Conservation (phyloP, 2,888 invertebrate species). For the Nephrotoma appendiculata region DNA sequence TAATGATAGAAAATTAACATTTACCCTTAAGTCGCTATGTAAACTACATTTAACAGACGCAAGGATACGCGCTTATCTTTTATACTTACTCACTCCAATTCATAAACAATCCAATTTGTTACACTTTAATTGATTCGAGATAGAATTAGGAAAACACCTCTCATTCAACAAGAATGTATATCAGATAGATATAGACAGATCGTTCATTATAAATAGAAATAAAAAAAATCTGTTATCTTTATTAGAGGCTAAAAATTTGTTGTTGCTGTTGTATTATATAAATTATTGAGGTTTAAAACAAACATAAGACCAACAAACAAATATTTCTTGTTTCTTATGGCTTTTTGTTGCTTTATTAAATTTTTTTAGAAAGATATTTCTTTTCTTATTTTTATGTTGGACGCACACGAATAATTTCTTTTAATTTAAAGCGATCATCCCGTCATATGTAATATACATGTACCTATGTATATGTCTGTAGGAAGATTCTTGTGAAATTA, state of each 20-base stretch:
- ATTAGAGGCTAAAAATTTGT: not conserved
- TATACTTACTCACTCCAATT: not conserved
- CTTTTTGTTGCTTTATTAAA: not conserved
- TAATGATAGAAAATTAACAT: not conserved
- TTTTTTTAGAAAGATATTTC: not conserved
- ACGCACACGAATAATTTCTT: not conserved
- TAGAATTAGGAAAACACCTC: not conserved
- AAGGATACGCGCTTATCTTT: not conserved
- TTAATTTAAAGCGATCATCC: not conserved
- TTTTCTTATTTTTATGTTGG: not conserved
- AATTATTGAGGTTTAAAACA: not conserved
- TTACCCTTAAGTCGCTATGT: not conserved
- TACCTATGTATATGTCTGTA: not conserved
- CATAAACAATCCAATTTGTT: not conserved
- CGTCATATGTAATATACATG: not conserved
- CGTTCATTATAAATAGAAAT: not conserved
- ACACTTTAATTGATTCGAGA: not conserved
- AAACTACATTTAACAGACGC: not conserved
- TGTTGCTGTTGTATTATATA: not conserved
- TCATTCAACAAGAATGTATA: not conserved
- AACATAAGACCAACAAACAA: not conserved
- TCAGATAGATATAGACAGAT: not conserved
- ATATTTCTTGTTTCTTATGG: not conserved
- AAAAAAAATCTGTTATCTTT: not conserved
- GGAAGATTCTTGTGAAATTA: not conserved